Evolutionary conservation across 2,888 invertebrate species (phyloP).

Genomic region (Pandemis corylana): DNA sequence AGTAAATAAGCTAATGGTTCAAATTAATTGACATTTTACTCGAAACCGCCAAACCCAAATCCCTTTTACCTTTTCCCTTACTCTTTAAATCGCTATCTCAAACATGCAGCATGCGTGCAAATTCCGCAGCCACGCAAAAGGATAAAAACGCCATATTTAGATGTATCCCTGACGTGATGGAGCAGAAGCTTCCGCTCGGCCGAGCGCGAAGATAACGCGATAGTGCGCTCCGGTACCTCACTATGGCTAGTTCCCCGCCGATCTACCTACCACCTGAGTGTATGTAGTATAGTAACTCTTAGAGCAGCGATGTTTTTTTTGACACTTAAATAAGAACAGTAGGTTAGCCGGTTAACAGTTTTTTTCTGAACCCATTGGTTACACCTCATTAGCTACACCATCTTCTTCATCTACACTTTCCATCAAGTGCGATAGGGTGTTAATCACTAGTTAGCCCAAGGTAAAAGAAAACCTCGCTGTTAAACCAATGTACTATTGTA

Average conservation of each 20-base stretch:
- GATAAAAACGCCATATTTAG: constrained; percentile 37
- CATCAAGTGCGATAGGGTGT: too few species aligned
- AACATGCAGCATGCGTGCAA: background rate
- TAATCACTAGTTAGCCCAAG: too few species aligned
- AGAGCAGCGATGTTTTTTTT: background rate
- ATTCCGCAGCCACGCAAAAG: background rate
- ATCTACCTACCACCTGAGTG: background rate
- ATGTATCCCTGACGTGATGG: constrained; percentile 60
- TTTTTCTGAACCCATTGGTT: too few species aligned
- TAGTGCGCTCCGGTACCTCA: constrained; percentile 78
- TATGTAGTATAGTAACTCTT: background rate
- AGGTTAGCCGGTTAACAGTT: too few species aligned
- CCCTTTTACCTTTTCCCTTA: background rate
- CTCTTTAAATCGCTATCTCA: background rate
- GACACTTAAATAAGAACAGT: too few species aligned
- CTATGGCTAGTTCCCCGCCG: constrained; percentile 53
- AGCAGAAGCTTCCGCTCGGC: constrained; percentile 77
- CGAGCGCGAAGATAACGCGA: constrained; percentile 82
- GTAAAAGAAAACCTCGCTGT: too few species aligned
- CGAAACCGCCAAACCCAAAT: background rate
- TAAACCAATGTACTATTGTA: too few species aligned
- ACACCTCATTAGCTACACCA: too few species aligned
- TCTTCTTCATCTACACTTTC: too few species aligned
- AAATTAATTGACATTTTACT: too few species aligned
- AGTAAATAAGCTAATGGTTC: too few species aligned